A percentile compares a stretch with the other conserved stretches of the same genome.
Evolutionary conservation across 2,113 vertebrate species (phyloP).

Genomic region (Phrynocephalus versicolor): DNA sequence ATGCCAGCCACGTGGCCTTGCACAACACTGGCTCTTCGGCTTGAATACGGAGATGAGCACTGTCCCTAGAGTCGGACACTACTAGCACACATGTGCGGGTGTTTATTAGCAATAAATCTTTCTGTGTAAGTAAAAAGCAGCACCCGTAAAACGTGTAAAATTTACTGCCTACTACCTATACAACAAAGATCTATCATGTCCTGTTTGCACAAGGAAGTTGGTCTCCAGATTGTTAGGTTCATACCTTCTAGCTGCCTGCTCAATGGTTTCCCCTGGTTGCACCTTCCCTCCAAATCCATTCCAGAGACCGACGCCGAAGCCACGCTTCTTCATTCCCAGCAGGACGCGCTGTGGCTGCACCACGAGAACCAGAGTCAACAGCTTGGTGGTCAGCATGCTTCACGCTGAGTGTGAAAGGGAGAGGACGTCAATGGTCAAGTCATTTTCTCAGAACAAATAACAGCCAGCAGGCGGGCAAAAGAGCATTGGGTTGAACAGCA

Average conservation of each 20-base stretch:
- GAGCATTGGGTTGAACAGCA: no score
- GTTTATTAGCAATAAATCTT: no score
- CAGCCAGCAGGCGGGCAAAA: no score
- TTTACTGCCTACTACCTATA: not conserved
- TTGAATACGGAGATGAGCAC: no score
- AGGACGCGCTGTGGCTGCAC: conserved; percentile 84
- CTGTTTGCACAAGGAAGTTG: not conserved
- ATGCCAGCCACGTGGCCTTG: no score
- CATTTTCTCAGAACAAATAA: no score
- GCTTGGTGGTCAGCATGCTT: conserved; percentile 78
- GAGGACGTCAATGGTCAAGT: no score
- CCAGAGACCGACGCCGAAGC: conserved; percentile 91
- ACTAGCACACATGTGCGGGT: no score
- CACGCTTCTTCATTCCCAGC: conserved; percentile 95
- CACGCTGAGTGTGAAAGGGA: not conserved
- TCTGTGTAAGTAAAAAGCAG: not conserved
- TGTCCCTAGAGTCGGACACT: no score
- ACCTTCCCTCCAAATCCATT: conserved; percentile 97
- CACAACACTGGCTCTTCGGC: no score
- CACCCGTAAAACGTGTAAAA: not conserved
- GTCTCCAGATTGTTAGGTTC: not conserved
- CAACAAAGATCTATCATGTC: not conserved
- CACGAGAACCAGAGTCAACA: conserved; percentile 90
- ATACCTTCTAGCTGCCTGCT: conserved; percentile 88
- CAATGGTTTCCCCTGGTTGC: conserved; percentile 85